Conservation (phyloP, 2,888 invertebrate genomes). For the Ennomos quercinarius region DNA sequence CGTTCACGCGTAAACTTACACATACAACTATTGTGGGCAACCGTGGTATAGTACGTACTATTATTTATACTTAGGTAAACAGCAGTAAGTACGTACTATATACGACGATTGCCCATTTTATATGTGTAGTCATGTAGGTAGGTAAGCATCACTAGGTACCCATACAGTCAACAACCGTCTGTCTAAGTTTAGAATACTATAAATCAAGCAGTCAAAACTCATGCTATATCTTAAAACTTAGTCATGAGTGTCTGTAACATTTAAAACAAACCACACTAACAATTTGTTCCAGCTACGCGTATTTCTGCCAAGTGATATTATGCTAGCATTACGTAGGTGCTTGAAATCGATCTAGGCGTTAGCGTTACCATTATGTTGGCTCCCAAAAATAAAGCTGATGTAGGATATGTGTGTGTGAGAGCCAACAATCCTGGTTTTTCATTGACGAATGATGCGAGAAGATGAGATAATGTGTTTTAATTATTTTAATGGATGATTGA, state of each 20-base stretch:
- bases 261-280: slow-evolving; percentile 9
- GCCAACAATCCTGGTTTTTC: slow-evolving; percentile 50
- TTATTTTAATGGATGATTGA: slow-evolving; percentile 42
- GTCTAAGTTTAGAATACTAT: too few species aligned
- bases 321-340: slow-evolving; percentile 23
- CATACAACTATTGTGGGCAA: too few species aligned
- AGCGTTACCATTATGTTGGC: slow-evolving; percentile 30
- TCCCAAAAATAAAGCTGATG: slow-evolving; percentile 51
- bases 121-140: too few species aligned
- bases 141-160: too few species aligned
- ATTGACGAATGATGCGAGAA: slow-evolving; percentile 43
- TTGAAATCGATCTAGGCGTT: background rate
- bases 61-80: too few species aligned
- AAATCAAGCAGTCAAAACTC: background rate
- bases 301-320: slow-evolving; percentile 14
- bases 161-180: too few species aligned
- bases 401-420: slow-evolving; percentile 15
- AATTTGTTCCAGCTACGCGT: slow-evolving; percentile 24
- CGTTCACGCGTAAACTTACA: too few species aligned
- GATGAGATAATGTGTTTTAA: slow-evolving; percentile 51
- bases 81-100: too few species aligned
- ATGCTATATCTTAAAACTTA: slow-evolving; percentile 6
- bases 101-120: too few species aligned
- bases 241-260: slow-evolving; percentile 1
- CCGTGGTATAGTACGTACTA: too few species aligned